These are phyloP conservation scores for Digitonthophagus gazella DNA, from an alignment of 2,888 invertebrate genomes.

Conservation along the genomic window DNA sequence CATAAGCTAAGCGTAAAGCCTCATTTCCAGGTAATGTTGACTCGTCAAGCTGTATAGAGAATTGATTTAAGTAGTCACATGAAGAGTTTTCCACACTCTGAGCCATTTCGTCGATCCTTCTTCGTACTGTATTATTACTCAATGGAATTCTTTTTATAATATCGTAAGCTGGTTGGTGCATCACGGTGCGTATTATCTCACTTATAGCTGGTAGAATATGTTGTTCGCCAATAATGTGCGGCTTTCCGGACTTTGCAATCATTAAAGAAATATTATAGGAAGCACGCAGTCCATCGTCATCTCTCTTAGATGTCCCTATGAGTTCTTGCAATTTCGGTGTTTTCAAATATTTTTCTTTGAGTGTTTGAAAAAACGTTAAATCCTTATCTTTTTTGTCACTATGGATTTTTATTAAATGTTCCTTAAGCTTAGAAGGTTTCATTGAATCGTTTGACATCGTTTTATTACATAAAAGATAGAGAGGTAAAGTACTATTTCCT, in stretches of 20 bases:
- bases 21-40: slow-evolving; percentile 37
- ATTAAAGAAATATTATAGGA: slow-evolving; percentile 34
- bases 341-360: slow-evolving; percentile 34
- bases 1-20: no score
- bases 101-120: slow-evolving; percentile 44
- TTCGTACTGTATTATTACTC: slow-evolving; percentile 38
- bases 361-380: slow-evolving; percentile 37
- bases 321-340: slow-evolving; percentile 32
- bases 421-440: no score
- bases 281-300: slow-evolving; percentile 24
- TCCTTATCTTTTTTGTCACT: no score
- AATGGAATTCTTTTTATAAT: no score
- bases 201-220: slow-evolving; percentile 34
- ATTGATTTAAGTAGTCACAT: slow-evolving; percentile 39
- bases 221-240: slow-evolving; percentile 38
- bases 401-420: no score
- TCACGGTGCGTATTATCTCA: slow-evolving; percentile 32
- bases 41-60: slow-evolving; percentile 44
- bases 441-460: no score
- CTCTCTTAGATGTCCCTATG: slow-evolving; percentile 31
- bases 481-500: no score
- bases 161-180: slow-evolving; percentile 42
- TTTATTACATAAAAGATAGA: no score
- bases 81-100: slow-evolving; percentile 39
- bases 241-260: slow-evolving; percentile 36